phyloP scores from a whole-genome alignment of 2,888 invertebrate species.

The Dysmachus trigonus region DNA sequence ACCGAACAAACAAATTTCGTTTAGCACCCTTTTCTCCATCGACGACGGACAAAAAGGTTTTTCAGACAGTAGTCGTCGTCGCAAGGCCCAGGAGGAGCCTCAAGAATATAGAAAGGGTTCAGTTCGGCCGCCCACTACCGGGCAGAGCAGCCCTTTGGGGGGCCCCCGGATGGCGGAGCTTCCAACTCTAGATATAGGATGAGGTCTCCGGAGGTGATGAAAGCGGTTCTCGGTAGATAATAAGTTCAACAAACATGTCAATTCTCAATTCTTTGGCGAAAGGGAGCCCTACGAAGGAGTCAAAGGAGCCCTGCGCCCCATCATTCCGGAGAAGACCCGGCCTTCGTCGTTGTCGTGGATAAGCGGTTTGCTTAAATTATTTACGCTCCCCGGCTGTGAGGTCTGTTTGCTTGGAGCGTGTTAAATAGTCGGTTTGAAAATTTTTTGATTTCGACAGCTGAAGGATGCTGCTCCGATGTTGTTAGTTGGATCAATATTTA shows the following conservation, averaged over 20 bases:
- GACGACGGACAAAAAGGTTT: conserved; percentile 18
- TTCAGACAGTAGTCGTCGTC: conserved; percentile 22
- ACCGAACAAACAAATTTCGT: conserved; percentile 36
- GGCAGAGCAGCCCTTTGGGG: not conserved
- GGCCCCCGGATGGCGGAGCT: not conserved
- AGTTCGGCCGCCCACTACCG: not conserved
- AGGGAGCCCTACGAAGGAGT: not conserved
- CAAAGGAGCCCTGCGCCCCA: not conserved
- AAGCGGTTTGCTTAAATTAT: conserved; percentile 39
- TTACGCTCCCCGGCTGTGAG: conserved; percentile 5
- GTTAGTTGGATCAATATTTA: conserved; percentile 32
- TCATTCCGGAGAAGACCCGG: not conserved
- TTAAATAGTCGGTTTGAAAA: conserved; percentile 31
- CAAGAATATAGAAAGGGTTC: not conserved
- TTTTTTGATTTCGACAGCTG: conserved; percentile 1
- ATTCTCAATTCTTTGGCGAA: conserved; percentile 34
- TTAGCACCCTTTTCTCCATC: conserved; percentile 36
- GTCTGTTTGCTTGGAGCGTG: conserved; percentile 13
- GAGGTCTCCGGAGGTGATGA: conserved; percentile 30
- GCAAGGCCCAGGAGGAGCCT: not conserved
- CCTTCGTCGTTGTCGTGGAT: conserved; percentile 4
- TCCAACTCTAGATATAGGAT: too few relatives aligned
- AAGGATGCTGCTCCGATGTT: not conserved
- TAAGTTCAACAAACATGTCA: conserved; percentile 42
- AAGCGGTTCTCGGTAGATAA: conserved; percentile 25